Base-by-base conservation (phyloP, 1,140 invertebrate genomes). In the Panulirus ornatus region DNA sequence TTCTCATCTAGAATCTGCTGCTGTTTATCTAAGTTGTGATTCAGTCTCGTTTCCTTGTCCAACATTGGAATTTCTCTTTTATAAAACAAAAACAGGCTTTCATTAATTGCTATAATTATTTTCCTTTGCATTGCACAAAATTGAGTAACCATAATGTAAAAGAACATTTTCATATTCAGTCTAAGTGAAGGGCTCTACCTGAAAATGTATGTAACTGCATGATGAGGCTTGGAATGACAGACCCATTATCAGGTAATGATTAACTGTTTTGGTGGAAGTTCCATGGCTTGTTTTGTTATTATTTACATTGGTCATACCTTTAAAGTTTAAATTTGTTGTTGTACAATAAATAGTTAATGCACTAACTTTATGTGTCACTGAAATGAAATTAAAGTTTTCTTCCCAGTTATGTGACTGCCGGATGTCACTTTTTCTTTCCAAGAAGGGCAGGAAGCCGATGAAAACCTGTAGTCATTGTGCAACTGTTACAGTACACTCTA, bases 401-500 rank as follows among this genome's bases (percentile, higher is more conserved):
- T 40, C 63, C 40, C 40, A 66, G 40, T 11, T 63, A 40, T 84
- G 82, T 84, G 58, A 84, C 36, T 27, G 40, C 82, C 30, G 63
- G 44, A 38, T 40, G 40, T 71, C 42, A 44, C 63, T 84, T 81
- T 22, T 42, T 82, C 66, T 54, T 47, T 73, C 58, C 54, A 47
- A 70, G 42, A 47, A 66, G 63, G 58, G 66, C 87, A 88, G 79
- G 78, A 88, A 44, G 42, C 66, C n/a, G 44, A 47, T 88, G 70
- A 88, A 36, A 81, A 75, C 78, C 87, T 79, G 87, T 82, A 88
- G 75, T 88, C 84, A 34, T 87, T 87, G 84, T 87, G 73, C 40
- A 82, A 70, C 66, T 44, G 40, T 81, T 73, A 30, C 36, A 51
- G 70, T 38, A 82, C 76, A 81, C 34, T 76, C 51, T 85, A 85